A percentile compares a stretch with the other conserved stretches of the same genome.
Conservation (phyloP, 2,113 vertebrate genomes). For the Siniperca chuatsi region DNA sequence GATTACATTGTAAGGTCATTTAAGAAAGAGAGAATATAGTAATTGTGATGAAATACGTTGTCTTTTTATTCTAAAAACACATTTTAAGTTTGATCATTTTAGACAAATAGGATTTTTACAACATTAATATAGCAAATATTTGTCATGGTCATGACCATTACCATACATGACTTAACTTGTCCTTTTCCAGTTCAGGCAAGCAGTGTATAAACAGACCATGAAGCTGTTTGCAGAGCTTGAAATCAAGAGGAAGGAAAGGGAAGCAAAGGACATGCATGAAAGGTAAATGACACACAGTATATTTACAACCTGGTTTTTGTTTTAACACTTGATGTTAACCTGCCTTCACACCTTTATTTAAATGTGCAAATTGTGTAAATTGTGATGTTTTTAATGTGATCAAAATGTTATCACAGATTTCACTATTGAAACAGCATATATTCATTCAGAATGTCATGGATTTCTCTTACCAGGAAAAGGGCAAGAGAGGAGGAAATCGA, state of each 20-base stretch:
- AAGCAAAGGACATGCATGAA: slow-evolving; percentile 99
- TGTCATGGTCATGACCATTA: neutral
- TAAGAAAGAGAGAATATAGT: neutral
- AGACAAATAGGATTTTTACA: too few species aligned
- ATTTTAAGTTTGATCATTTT: neutral
- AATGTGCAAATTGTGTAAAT: neutral
- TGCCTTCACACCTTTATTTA: neutral
- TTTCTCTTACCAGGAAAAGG: slow-evolving; percentile 87
- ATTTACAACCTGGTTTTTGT: neutral
- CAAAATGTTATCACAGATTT: neutral
- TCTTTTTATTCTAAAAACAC: neutral
- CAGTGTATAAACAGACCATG: slow-evolving; percentile 99
- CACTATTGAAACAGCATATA: neutral
- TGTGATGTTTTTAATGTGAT: neutral
- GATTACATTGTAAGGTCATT: neutral
- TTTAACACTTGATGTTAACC: neutral
- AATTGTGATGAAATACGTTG: neutral
- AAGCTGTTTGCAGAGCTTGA: slow-evolving; percentile 98
- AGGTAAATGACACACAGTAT: slow-evolving; percentile 83
- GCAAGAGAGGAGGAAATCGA: slow-evolving; percentile 98
- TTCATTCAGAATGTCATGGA: neutral
- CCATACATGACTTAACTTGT: neutral
- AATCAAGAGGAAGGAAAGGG: slow-evolving; percentile 99
- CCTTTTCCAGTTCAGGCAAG: slow-evolving; percentile 92
- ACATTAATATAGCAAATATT: neutral